Percentiles rank a stretch among this genome's conserved stretches.
Evolutionary conservation across 1,140 invertebrate species (phyloP).

Genomic region (Whitmania pigra): DNA sequence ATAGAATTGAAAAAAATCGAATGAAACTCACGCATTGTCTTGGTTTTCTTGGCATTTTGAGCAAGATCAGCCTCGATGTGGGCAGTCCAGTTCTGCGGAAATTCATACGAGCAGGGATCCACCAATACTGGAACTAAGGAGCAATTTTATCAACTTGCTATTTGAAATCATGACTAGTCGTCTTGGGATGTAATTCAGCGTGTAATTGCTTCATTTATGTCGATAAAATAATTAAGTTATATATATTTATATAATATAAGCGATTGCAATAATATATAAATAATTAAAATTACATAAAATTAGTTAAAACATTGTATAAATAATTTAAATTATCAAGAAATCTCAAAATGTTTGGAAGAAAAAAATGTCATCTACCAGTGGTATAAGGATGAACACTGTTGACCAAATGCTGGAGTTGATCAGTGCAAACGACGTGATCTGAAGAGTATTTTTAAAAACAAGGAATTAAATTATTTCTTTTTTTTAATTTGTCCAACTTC

Average conservation of each 20-base stretch:
- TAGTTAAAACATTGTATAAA: background rate
- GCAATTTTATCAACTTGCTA: background rate
- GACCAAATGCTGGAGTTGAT: conserved; percentile 4
- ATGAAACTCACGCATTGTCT: background rate
- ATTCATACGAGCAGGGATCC: conserved; percentile 11
- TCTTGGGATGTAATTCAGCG: too few species aligned
- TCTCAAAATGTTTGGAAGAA: background rate
- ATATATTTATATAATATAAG: background rate
- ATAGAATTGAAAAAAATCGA: too few species aligned
- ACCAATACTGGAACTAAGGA: background rate
- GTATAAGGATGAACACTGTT: background rate
- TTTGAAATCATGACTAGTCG: too few species aligned
- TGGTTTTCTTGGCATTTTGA: conserved; percentile 11
- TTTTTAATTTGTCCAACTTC: too few species aligned
- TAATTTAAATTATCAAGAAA: background rate
- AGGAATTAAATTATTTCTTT: too few species aligned
- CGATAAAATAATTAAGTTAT: background rate
- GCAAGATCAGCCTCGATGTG: conserved; percentile 1
- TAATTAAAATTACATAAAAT: too few species aligned
- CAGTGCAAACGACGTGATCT: background rate
- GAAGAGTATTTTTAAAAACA: background rate
- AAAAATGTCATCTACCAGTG: background rate
- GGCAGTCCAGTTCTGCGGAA: conserved; percentile 1
- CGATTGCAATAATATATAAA: background rate
- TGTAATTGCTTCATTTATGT: too few species aligned